Evolutionary conservation across 1,140 invertebrate genomes (phyloP), one percentile per base, ranked within the genome.

Genomic region (Contarinia nasturtii): DNA sequence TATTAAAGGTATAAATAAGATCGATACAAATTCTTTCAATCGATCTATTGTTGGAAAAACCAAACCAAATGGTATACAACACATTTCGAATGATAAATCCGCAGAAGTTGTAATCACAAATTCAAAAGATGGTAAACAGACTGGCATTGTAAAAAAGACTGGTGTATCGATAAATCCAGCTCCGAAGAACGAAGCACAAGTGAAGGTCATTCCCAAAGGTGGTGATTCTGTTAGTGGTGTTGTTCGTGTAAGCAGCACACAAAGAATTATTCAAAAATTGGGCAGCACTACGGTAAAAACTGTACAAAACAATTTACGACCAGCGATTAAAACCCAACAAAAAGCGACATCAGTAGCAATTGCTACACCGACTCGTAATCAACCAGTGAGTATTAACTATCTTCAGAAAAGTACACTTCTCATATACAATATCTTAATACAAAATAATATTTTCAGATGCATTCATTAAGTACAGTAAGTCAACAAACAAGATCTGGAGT

Each of bases 41-140:
- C 27, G 27, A 27, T 27, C 27, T 5, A 27, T 27, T 10, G 14
- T n/a, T 15, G 20, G n/a, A 18, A 43, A 12, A 12, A 7, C 17
- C 5, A 43, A 43, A 43, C 10, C 18, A 4, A 43, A 43, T 20
- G 41, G 41, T 5, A 12, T 18, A 17, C 12, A 17, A n/a, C 5
- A 3, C 12, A 43, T 18, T 14, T 21, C 43, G 3, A 19, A 27
- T 33, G 11, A 33, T 5, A 42, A 42, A 50, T 45, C 44, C 15
- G 60, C 61, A 12, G 61, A 63, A 18, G 54, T 63, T 19, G 58
- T 63, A 46, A 63, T 61, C 33, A 63, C 59, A 7, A 55, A 63
- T 36, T 59, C 59, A 7, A 56, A 63, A 45, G 61, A 63, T 34
- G 54, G 49, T 45, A 58, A 56, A 7, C 57, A 56, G 38, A 52